phyloP scores from a whole-genome alignment of 2,113 vertebrate genomes.

The Emydocephalus ijimae region DNA sequence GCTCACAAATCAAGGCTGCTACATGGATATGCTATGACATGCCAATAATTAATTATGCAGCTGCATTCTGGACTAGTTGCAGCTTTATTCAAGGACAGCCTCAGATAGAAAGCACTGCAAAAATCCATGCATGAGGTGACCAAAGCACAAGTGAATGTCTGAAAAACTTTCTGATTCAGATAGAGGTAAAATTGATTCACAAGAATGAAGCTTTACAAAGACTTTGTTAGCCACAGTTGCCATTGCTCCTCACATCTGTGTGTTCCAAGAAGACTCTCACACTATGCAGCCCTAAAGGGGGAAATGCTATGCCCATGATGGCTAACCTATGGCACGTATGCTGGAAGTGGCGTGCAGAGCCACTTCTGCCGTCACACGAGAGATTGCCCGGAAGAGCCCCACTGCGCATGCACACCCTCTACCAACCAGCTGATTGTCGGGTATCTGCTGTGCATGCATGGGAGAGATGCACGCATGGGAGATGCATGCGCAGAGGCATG shows the following conservation, averaged over 20 bases:
- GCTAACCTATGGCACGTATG: too few relatives aligned
- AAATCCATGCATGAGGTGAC: not conserved
- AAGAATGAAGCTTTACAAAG: not conserved
- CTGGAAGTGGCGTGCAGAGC: too few relatives aligned
- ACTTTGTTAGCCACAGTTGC: not conserved
- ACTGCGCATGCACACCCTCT: too few relatives aligned
- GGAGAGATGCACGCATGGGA: too few relatives aligned
- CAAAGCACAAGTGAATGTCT: not conserved
- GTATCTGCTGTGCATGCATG: too few relatives aligned
- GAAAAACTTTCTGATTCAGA: not conserved
- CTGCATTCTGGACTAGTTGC: not conserved
- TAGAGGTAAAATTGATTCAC: not conserved
- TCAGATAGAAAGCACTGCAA: not conserved
- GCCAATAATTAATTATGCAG: not conserved
- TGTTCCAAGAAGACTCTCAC: not conserved
- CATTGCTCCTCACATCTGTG: not conserved
- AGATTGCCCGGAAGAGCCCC: too few relatives aligned
- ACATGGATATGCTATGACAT: not conserved
- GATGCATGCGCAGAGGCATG: too few relatives aligned
- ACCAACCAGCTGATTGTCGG: too few relatives aligned
- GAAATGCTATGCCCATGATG: not conserved
- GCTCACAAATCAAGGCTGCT: not conserved
- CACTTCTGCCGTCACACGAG: too few relatives aligned
- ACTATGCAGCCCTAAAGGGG: not conserved
- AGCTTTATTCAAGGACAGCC: not conserved